Base-by-base conservation (phyloP, 2,888 invertebrate genomes). In the Dicyrtoma fusca region DNA sequence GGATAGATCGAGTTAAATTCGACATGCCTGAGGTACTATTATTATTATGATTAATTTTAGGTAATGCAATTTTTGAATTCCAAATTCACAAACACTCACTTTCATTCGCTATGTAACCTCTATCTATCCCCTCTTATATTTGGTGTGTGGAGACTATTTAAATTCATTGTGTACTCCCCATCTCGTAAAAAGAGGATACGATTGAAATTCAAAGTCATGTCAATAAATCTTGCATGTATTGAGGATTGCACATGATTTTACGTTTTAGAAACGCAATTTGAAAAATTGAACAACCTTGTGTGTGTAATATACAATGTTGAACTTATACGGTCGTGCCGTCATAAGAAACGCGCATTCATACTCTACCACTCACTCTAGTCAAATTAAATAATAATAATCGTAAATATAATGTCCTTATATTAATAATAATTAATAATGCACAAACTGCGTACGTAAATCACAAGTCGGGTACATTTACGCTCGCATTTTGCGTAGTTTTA, bases 391-490 rank as follows among this genome's bases (percentile, higher is more conserved):
- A 23, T 21, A 44, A 42, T 44, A 21, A 21, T 51, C n/a, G 26
- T 65, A 53, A n/a, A 13, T 23, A 25, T 65, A 65, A 23, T 65
- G 26, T 26, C 34, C 49, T 19, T 23, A 65, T 65, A 55, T 21
- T 55, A 55, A 55, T 55, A 34, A 34, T 19, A 49, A 17, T 49
- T 49, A 17, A 47, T 63, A 21, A 47, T 61, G 63, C 23, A 63
- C 63, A 63, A 63, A 63, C 45, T 63, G 63, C 63, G 47, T 45
- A 63, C 63, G 49, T 65, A 51, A 65, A n/a, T 65, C 19, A 25
- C 14, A 55, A 55, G 55, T 21, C 26, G 49, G 65, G 65, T 51
- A 5, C 49, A 49, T 74, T 71, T 74, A 71, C 71, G 71, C 71
- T 71, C 44, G 63, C 74, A 74, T 74, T 63, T 51, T 65, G 65